These are phyloP conservation scores for Gymnogyps californianus DNA, from an alignment of 2,113 vertebrate species.

Conservation along the genomic window DNA sequence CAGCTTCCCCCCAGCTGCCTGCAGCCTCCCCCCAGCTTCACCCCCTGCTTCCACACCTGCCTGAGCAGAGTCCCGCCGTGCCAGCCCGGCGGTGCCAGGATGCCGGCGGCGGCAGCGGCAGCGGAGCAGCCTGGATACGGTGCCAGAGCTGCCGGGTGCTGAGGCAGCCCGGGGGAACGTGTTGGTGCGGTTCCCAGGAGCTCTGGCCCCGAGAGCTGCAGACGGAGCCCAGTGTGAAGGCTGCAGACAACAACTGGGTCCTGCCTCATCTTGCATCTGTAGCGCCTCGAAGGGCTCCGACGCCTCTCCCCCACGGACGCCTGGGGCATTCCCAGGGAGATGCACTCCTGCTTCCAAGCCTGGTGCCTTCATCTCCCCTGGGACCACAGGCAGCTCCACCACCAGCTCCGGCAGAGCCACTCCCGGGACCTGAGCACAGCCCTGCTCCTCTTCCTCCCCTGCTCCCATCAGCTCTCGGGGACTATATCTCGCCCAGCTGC, in stretches of 20 bases:
- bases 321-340: neutral
- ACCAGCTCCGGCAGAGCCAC: neutral
- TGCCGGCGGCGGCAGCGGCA: neutral
- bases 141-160: neutral
- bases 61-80: neutral
- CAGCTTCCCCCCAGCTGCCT: neutral
- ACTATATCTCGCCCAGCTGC: neutral
- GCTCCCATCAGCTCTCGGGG: neutral
- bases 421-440: rapidly evolving
- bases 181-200: neutral
- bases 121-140: neutral
- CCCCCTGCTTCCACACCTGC: neutral
- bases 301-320: rapidly evolving
- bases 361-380: neutral
- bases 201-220: neutral
- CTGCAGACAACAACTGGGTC: neutral
- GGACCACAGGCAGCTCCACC: neutral
- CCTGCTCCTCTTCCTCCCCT: neutral
- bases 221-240: neutral
- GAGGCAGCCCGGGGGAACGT: neutral
- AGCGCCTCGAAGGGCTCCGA: neutral
- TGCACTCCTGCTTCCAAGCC: rapidly evolving
- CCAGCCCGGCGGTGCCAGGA: neutral
- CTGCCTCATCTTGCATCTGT: neutral
- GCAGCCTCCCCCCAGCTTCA: neutral